Base-by-base conservation (phyloP, 35 echinoderm and acorn worm species). In the Holothuria glaberrima region DNA sequence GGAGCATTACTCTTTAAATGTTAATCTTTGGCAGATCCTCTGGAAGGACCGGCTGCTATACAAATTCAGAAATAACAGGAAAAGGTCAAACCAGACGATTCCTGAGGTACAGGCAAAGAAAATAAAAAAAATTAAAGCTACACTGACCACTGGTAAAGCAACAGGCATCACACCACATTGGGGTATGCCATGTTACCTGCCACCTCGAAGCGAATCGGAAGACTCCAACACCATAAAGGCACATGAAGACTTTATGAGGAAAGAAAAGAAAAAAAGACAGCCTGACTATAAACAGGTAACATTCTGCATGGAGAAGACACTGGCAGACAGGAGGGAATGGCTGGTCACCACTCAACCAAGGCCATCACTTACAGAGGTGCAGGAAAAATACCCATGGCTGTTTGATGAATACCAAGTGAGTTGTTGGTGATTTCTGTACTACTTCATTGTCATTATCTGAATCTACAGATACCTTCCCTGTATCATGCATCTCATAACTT, bases 391-490 rank as follows among this genome's bases (percentile, higher is more conserved):
- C 19, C 83, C 83, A 67, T 86, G 83, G 83, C 83, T 86, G 3
- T 86, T 86, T 66, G 83, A 86, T 86, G 83, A 63, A 27, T 50
- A 86, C 30, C 83, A 86, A 58, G 83, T 86, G 30, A 64, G n/a
- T n/a, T n/a, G n/a, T n/a, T n/a, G n/a, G n/a, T n/a, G n/a, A n/a
- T n/a, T n/a, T n/a, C n/a, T n/a, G n/a, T n/a, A n/a, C n/a, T n/a
- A n/a, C n/a, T n/a, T n/a, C n/a, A n/a, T n/a, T n/a, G n/a, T n/a
- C n/a, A n/a, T n/a, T n/a, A n/a, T n/a, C n/a, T n/a, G n/a, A n/a
- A n/a, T n/a, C n/a, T n/a, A n/a, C n/a, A n/a, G n/a, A n/a, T n/a
- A n/a, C n/a, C n/a, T n/a, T n/a, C n/a, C n/a, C n/a, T n/a, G n/a
- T n/a, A n/a, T n/a, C n/a, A n/a, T n/a, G n/a, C n/a, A n/a, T n/a